phyloP scores from a whole-genome alignment of 2,113 vertebrate genomes.

The Channa maculata region DNA sequence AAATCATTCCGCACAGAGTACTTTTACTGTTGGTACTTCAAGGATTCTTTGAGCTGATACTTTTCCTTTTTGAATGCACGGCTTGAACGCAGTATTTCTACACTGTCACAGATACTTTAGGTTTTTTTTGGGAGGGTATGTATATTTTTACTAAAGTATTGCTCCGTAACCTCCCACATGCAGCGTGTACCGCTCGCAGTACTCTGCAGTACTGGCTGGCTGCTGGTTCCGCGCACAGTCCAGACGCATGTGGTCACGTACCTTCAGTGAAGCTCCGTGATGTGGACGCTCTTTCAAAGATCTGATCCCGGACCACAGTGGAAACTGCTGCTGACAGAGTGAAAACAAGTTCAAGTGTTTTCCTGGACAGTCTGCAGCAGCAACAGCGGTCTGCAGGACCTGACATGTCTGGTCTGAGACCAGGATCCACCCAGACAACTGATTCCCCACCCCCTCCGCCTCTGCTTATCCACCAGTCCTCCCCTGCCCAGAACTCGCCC shows the following conservation, averaged over 20 bases:
- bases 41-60: too few species aligned
- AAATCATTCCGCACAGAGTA: too few species aligned
- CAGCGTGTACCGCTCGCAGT: too few species aligned
- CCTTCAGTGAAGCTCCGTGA: neutral
- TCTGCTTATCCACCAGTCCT: neutral
- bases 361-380: constrained; percentile 3
- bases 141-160: too few species aligned
- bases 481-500: neutral
- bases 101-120: too few species aligned
- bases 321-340: neutral
- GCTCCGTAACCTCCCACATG: too few species aligned
- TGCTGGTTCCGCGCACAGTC: too few species aligned
- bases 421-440: constrained; percentile 52
- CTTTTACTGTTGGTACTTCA: too few species aligned
- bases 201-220: too few species aligned
- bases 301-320: neutral
- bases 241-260: neutral
- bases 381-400: constrained; percentile 47
- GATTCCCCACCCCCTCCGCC: neutral
- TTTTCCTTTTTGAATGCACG: too few species aligned
- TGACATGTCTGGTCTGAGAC: constrained; percentile 60
- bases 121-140: too few species aligned
- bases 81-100: too few species aligned
- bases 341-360: neutral
- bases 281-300: neutral